Evolutionary conservation across 2,113 vertebrate genomes (phyloP).

Genomic region (Seriola aureovittata): DNA sequence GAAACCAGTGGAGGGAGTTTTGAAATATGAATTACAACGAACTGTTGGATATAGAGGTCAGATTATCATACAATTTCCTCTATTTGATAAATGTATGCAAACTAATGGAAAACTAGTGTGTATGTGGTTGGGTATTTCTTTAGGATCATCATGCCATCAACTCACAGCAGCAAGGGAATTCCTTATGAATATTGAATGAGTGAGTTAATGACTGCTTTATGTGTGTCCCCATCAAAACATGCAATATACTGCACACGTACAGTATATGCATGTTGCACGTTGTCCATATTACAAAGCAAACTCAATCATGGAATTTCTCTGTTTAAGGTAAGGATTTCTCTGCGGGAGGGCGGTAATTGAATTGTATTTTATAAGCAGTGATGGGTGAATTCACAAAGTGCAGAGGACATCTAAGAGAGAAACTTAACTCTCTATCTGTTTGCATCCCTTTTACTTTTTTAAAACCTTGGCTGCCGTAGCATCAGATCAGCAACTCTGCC

Average conservation of each 20-base stretch:
- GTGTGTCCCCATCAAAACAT: conserved; percentile 60
- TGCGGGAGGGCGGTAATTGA: background rate
- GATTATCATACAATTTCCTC: background rate
- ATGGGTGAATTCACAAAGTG: conserved; percentile 23
- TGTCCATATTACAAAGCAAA: conserved; percentile 47
- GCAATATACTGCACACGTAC: conserved; percentile 62
- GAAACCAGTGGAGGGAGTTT: background rate
- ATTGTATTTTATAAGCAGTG: conserved; percentile 4
- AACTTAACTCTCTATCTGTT: conserved; percentile 40
- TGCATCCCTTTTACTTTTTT: conserved; percentile 39
- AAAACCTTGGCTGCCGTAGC: conserved; percentile 54
- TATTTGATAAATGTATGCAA: background rate
- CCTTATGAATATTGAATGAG: conserved; percentile 27
- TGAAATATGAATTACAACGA: background rate
- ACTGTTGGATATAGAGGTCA: background rate
- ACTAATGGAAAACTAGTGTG: background rate
- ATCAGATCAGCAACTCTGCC: conserved; percentile 66
- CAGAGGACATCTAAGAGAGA: conserved; percentile 31
- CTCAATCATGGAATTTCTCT: conserved; percentile 50
- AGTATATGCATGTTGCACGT: conserved; percentile 71
- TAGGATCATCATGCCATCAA: conserved; percentile 18
- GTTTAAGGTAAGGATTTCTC: conserved; percentile 57
- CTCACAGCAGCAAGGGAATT: conserved; percentile 6
- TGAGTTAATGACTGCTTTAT: conserved; percentile 43
- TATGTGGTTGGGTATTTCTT: conserved; percentile 3